Evolutionary conservation across 1,140 invertebrate species (phyloP), one percentile per base, ranked within the genome.

Genomic region (Leptinotarsa undecemlineata): DNA sequence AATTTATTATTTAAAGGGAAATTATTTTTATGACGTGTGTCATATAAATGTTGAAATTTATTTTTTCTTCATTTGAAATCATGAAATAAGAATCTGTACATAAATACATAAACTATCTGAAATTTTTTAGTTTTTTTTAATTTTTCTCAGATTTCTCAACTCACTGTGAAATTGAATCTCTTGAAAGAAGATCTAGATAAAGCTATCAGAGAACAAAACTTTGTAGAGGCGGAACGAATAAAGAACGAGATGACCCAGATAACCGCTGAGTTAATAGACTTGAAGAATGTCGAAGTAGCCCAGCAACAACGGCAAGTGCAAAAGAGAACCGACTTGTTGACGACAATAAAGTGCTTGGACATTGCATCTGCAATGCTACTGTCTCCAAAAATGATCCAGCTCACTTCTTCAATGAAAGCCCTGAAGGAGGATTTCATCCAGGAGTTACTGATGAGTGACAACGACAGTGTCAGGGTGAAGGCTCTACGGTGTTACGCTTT

Each of bases 401-500:
- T 79, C 19, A 76, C 73, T 14, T 21, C 78, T 3, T 63, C 75
- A 4, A 17, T 81, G 23, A 77, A 71, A 66, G 72, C 74, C 14
- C 69, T 81, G 14, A 74, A 77, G 51, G 71, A 48, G 3, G 78
- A 79, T 19, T 72, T 76, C n/a, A 74, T 81, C 23, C 57, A 73
- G n/a, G 72, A 74, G 19, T 62, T 76, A 11, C 20, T 81, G 42
- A 72, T 73, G 2, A 68, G 77, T 47, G 74, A 79, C 4, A 73
- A 78, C 63, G 75, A 78, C 48, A 67, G 14, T 23, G 74, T 81
- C 4, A 62, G 73, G 67, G 48, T 73, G 17, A 81, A 79, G 73
- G 78, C 80, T 15, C 48, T 81, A 21, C 64, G 63, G 8, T 79
- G 76, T 62, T 81, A 77, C 62, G 78, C 71, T 3, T 68, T 79